Base-by-base conservation (phyloP, 2,797 vertebrate species). In the Eurystomus glaucurus region DNA sequence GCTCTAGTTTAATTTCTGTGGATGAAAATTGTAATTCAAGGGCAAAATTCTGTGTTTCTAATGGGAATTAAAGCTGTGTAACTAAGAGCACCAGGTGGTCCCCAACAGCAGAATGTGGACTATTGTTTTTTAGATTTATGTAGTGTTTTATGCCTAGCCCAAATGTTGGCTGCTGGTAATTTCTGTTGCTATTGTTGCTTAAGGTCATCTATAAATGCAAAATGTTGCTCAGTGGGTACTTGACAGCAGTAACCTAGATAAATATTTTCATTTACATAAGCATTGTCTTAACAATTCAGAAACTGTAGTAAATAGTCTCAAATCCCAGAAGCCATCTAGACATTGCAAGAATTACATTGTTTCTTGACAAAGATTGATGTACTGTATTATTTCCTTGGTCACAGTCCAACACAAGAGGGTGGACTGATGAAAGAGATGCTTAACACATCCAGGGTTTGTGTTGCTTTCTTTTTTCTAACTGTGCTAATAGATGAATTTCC, bases 191-290 rank as follows among this genome's bases (percentile, higher is more conserved):
- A 87, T 96, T 91, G 90, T 91, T 95, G 65, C 50, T 94, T 91
- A 88, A 93, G 93, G 91, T 94, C 82, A 95, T 92, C 79, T 69
- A 68, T 70, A 95, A 95, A 97, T 96, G 71, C 64, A 88, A 96
- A 96, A 95, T 82, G 16, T 92, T 91, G 95, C 65, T 88, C 92
- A 94, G 46, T 4, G 68, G 64, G 79, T 55, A 71, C 65, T 95
- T 89, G 66, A 97, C 92, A 97, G 81, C 95, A 94, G 85, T 96
- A 96, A 95, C 92, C 66, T 91, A 97, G 90, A 93, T 93, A 98
- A 97, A 96, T 87, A 96, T 93, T 97, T 97, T 95, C 51, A 84
- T 86, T 98, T 96, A 78, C 46, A 96, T 96, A 96, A 97, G 96
- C 65, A 95, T 31, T 90, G 83, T 74, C 46, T 96, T 93, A 97